phyloP scores from a whole-genome alignment of 2,888 invertebrate species.

The Crematogaster levior region DNA sequence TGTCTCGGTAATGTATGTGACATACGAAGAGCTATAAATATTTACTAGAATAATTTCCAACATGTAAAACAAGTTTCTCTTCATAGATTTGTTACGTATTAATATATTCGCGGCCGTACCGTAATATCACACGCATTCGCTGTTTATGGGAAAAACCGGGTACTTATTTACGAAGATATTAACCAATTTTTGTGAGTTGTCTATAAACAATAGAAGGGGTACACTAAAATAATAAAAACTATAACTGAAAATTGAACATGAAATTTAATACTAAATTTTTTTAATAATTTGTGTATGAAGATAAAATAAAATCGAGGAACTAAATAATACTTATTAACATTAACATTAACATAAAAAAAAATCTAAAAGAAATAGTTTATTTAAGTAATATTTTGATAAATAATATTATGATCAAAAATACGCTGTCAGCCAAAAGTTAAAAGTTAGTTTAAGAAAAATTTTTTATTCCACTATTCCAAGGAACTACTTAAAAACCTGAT shows the following conservation, averaged over 20 bases:
- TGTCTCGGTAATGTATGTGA: conserved; percentile 6
- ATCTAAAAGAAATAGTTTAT: neutral
- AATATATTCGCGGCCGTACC: neutral
- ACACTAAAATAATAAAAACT: neutral
- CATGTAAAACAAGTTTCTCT: neutral
- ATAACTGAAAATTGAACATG: neutral
- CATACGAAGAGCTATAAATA: neutral
- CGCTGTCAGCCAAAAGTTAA: neutral
- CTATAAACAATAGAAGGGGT: neutral
- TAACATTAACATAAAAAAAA: neutral
- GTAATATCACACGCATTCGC: neutral
- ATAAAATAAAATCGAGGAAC: neutral
- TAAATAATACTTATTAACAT: neutral
- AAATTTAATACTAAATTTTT: neutral
- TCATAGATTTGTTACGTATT: neutral
- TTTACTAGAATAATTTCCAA: conserved; percentile 8
- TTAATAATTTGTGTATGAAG: neutral
- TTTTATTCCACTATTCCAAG: too few species aligned
- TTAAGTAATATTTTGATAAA: neutral
- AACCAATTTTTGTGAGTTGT: neutral
- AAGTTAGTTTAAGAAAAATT: too few species aligned
- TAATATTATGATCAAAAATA: neutral
- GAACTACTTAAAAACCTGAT: too few species aligned
- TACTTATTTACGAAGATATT: neutral
- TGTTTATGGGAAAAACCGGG: neutral